Base-by-base conservation (phyloP, 92 coral and sea anemone genomes). In the Porites divaricata region DNA sequence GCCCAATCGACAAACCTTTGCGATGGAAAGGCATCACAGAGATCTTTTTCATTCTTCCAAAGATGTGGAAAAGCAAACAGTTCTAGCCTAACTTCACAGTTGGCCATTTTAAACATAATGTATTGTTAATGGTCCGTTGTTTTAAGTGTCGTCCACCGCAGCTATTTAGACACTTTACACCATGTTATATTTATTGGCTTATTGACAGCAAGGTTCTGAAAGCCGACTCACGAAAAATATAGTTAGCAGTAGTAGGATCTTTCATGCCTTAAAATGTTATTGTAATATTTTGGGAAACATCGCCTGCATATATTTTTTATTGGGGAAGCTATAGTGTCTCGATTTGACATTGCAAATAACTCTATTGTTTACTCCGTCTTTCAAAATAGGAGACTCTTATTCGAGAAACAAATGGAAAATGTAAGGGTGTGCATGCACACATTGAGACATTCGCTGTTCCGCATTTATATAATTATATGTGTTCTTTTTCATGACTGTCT, bases 101-200 rank as follows among this genome's bases (percentile, higher is more conserved):
- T n/a, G 41, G 53, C 51, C 24, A 25, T 15, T 14, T 53, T 53
- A 14, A 74, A 52, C 16, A 2, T 68, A 80, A 80, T 70, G 78
- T 28, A 58, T n/a, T 57, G 35, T 69, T 56, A 69, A 56, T 70
- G 76, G 17, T 70, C 28, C 57, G 67, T 68, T 54, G 23, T 58
- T 52, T 65, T 69, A 67, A 25, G 21, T 19, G 74, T 35, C 45
- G 45, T 63, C 66, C 65, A 80, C 74, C 84, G 54, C 75, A 70
- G 63, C 8, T 62, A 67, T n/a, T 35, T 25, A 53, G 66, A 52
- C 53, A 67, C 84, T 80, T 80, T 66, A 80, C 84, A 80, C 76
- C 76, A 26, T 80, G 84, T 80, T 68, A 52, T 68, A 69, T 68
- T 69, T 80, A 80, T 80, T 80, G 84, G 75, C 84, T 80, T 68